Evolutionary conservation across 2,888 invertebrate species (phyloP).

Genomic region (Rapana venosa): DNA sequence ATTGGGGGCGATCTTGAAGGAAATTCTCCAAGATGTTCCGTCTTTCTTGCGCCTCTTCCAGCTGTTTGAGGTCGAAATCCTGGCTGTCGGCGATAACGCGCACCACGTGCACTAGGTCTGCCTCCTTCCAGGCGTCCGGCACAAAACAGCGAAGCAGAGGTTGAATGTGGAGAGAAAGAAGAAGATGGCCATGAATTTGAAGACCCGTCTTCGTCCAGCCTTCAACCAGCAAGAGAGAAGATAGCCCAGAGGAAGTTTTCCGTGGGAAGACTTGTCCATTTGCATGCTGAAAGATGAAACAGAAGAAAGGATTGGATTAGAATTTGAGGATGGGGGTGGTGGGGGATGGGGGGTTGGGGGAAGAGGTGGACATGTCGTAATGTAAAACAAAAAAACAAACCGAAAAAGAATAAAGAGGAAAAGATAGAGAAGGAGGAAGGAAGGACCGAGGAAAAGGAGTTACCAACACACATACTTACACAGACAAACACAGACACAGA

Average conservation of each 20-base stretch:
- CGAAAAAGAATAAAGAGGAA: too few species aligned
- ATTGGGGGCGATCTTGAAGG: too few species aligned
- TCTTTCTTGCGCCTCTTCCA: neutral
- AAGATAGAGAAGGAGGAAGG: too few species aligned
- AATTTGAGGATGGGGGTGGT: neutral
- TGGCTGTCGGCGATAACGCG: conserved; percentile 45
- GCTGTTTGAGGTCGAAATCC: conserved; percentile 40
- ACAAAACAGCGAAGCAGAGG: neutral
- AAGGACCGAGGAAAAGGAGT: too few species aligned
- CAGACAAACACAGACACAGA: too few species aligned
- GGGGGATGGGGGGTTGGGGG: neutral
- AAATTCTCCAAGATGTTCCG: neutral
- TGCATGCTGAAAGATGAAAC: neutral
- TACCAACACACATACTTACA: too few species aligned
- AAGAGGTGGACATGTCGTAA: too few species aligned
- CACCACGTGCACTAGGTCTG: conserved; percentile 7
- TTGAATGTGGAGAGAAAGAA: neutral
- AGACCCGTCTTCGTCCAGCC: neutral
- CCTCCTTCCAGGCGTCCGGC: conserved; percentile 22
- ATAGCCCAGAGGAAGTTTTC: neutral
- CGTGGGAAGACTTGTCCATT: neutral
- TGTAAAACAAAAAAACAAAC: too few species aligned
- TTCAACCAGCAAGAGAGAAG: neutral
- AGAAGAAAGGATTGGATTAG: neutral
- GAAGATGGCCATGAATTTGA: neutral